Conservation (phyloP, 92 coral and sea anemone genomes). For the Ricordea florida region DNA sequence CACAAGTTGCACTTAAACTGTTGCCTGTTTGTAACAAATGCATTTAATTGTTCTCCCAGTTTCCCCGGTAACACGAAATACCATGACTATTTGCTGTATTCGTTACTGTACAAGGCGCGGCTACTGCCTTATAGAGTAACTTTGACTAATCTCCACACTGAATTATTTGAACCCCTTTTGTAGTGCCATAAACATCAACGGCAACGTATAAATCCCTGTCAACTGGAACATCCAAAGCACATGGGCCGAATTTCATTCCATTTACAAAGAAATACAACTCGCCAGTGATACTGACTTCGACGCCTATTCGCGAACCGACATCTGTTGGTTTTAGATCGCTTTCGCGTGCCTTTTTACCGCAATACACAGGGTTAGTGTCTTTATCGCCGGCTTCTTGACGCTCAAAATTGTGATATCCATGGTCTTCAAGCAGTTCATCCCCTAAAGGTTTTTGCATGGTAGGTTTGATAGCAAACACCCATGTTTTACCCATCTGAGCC, state of each 20-base stretch:
- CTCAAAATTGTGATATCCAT: slow-evolving; percentile 75
- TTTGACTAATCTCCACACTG: slow-evolving; percentile 79
- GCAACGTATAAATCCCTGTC: slow-evolving; percentile 67
- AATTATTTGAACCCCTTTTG: slow-evolving; percentile 75
- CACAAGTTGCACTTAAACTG: too few relatives aligned
- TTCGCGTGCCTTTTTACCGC: slow-evolving; percentile 70
- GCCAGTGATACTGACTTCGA: slow-evolving; percentile 67
- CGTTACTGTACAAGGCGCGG: too few relatives aligned
- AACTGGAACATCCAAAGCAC: slow-evolving; percentile 75
- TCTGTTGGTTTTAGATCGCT: slow-evolving; percentile 62
- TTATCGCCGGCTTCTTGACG: slow-evolving; percentile 74
- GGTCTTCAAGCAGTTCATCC: slow-evolving; percentile 80
- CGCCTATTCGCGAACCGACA: slow-evolving; percentile 77
- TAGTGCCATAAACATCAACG: slow-evolving; percentile 85
- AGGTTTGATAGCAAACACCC: slow-evolving; percentile 90
- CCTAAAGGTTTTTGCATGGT: slow-evolving; percentile 78
- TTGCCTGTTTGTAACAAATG: too few relatives aligned
- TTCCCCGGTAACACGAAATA: too few relatives aligned
- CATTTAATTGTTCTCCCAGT: too few relatives aligned
- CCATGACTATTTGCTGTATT: too few relatives aligned
- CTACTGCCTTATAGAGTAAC: too few relatives aligned
- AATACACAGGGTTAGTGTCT: slow-evolving; percentile 65
- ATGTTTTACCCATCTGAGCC: slow-evolving; percentile 83
- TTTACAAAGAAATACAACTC: slow-evolving; percentile 78
- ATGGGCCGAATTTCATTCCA: slow-evolving; percentile 88